Evolutionary conservation across 2,113 vertebrate genomes (phyloP), one percentile per base, ranked within the genome.

Genomic region (Etheostoma spectabile): DNA sequence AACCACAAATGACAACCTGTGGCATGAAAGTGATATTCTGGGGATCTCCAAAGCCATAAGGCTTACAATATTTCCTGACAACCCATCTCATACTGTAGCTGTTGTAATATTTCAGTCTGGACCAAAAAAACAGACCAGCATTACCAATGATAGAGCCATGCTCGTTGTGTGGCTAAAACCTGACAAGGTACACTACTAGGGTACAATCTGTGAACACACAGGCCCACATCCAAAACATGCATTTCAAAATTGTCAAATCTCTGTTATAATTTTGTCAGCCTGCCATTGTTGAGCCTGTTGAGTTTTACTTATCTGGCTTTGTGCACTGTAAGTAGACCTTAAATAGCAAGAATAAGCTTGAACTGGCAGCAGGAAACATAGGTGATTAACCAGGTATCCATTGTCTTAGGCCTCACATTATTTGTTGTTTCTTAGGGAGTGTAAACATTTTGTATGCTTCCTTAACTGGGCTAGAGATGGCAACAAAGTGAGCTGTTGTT

Each of bases 221-320:
- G 33, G 52, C 38, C 30, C 38, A 19, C 6, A 4, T 60, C 45
- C 77, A 67, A 77, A 74, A 63, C 30, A 49, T 16, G 49, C 10
- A 21, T 62, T 60, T 70, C 19, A 49, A 14, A 77, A 53, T 61
- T 12, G 13, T 72, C 62, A 77, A 48, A 73, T 85, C 73, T 56
- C 33, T 18, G 27, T 35, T 77, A 55, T 24, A 19, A 30, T 62
- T 61, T 56, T 45, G 49, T 48, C 82, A 75, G 65, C 42, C 33
- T 85, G 71, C 61, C 57, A 59, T 59, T 33, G 7, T 80, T 80
- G 83, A 68, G 60, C 64, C 48, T 70, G 71, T 63, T 72, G 72
- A 80, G 55, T 45, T 62, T 49, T 38, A 55, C 55, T 49, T 46
- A 77, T 55, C 53, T 66, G 46, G 53, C 66, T 85, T 74, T 60